A percentile compares a stretch with the other conserved stretches of the same genome.
These are phyloP conservation scores for Corythaeola cristata DNA, from an alignment of 2,113 vertebrate genomes.

Conservation along the genomic window DNA sequence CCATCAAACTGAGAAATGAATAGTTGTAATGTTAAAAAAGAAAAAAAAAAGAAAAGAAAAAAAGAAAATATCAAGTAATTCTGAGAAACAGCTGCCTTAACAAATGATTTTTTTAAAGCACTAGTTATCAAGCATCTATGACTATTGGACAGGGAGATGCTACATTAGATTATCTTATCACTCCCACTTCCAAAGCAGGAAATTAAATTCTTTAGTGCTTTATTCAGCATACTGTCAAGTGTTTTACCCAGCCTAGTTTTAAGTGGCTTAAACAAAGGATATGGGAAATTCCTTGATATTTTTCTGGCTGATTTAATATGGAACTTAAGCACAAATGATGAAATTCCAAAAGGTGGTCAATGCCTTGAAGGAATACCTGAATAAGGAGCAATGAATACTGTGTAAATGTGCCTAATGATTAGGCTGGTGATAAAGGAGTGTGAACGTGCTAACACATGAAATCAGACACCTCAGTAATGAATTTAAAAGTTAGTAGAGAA, in stretches of 20 bases:
- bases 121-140: not conserved
- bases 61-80: not conserved
- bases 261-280: not conserved
- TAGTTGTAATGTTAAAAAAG: not conserved
- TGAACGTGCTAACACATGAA: not conserved
- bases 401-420: not conserved
- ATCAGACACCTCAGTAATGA: not conserved
- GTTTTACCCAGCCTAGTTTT: not conserved
- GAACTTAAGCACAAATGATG: not conserved
- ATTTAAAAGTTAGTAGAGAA: not conserved
- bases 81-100: not conserved
- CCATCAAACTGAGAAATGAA: not conserved
- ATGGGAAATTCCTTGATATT: not conserved
- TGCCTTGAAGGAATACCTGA: not conserved
- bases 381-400: not conserved
- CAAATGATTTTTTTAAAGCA: not conserved
- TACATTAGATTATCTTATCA: not conserved
- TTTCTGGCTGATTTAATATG: not conserved
- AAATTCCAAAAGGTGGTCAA: not conserved
- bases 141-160: not conserved
- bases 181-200: not conserved
- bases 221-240: not conserved
- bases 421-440: not conserved
- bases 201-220: not conserved
- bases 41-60: no score